Evolutionary conservation across 2,113 vertebrate species (phyloP), one percentile per base, ranked within the genome.

Genomic region (Pelecanus crispus): DNA sequence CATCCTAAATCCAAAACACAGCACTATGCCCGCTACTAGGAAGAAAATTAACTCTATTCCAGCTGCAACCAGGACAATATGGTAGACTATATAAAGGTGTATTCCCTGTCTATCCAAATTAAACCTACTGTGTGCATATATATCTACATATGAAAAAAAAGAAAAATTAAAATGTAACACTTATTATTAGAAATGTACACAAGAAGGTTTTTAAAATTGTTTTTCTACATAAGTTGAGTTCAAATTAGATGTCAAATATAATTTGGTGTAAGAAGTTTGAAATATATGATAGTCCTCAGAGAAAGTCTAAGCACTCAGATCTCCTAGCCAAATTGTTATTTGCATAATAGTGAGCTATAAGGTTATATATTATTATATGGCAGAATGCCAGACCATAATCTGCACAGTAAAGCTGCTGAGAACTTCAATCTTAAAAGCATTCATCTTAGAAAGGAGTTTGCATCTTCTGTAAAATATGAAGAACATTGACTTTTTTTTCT

Each of bases 231-330:
- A 97, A 97, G 63, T 77, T 90, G 90, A 68, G 78, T 93, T 98
- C 84, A 97, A 98, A 98, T 97, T 95, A 97, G 96, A 97, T 97
- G 96, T 97, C 97, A 98, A 97, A 95, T 85, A 90, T 92, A 97
- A 97, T 98, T 97, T 97, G 83, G 31, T 89, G 47, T 91, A 96
- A 83, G 92, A 96, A 97, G 61, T 90, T 95, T 97, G 93, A 97
- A 97, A 96, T 97, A 95, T 91, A 38, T 95, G 66, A 95, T 97
- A 95, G 75, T 97, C 96, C 97, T 97, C 78, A 75, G 97, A 98
- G 97, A 84, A 97, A 97, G 92, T 96, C 90, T 95, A 92, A 95
- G 90, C 84, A 89, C 61, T 97, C 61, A 45, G 81, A 73, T 95
- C 92, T 97, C 71, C 81, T 94, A 97, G 96, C 88, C 94, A 98